Evolutionary conservation across 1,140 invertebrate genomes (phyloP).

Genomic region (Lethocerus indicus): DNA sequence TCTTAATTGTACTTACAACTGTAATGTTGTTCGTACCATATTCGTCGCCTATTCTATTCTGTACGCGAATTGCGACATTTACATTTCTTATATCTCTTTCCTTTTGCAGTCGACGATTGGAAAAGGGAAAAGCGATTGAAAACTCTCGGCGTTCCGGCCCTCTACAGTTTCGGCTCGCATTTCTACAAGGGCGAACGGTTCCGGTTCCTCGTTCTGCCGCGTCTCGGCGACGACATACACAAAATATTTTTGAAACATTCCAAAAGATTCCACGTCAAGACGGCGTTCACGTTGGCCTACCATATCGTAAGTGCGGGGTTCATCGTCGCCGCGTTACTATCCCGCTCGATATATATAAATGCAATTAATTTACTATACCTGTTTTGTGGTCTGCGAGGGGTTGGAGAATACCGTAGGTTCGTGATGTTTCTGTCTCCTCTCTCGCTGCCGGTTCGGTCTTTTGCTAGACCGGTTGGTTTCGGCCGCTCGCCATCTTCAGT

Average conservation of each 20-base stretch:
- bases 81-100: conserved; percentile 13
- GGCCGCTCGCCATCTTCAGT: no score
- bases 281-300: conserved; percentile 59
- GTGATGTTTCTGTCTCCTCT: no score
- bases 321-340: no score
- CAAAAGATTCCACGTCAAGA: conserved; percentile 51
- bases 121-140: conserved; percentile 42
- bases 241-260: conserved; percentile 52
- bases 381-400: no score
- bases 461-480: no score
- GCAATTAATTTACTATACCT: no score
- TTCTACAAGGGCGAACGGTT: conserved; percentile 49
- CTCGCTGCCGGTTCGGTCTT: no score
- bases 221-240: conserved; percentile 77
- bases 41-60: no score
- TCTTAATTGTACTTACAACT: no score
- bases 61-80: conserved; percentile 7
- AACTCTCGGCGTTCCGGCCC: conserved; percentile 71
- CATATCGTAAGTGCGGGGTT: conserved; percentile 43
- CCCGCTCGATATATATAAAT: no score
- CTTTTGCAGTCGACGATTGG: conserved; percentile 56
- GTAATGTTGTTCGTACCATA: no score
- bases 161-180: conserved; percentile 70
- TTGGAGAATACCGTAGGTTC: no score
- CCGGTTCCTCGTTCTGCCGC: conserved; percentile 79